Conservation (phyloP, 2,888 invertebrate genomes). For the Melinopterus prodromus region DNA sequence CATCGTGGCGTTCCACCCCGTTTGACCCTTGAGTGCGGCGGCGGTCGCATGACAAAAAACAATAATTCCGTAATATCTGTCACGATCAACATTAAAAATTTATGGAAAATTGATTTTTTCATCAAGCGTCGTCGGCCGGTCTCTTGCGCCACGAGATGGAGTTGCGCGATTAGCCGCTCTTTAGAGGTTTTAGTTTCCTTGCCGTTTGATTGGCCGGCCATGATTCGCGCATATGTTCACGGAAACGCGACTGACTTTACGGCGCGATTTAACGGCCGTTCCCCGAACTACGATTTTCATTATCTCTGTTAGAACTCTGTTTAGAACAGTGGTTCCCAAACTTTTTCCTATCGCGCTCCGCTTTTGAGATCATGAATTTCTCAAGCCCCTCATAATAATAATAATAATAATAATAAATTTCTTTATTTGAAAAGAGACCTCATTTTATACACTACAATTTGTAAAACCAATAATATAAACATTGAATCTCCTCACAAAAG, state of each 20-base stretch:
- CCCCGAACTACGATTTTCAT: conserved; percentile 15
- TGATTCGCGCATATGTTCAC: conserved; percentile 15
- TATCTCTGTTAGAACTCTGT: too few species aligned
- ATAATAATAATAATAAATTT: too few species aligned
- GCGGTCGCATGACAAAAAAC: conserved; percentile 15
- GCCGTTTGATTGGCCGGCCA: conserved; percentile 12
- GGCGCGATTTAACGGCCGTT: conserved; percentile 16
- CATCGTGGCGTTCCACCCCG: conserved; percentile 11
- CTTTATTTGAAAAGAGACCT: too few species aligned
- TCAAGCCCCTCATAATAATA: too few species aligned
- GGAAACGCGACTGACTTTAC: conserved; percentile 7
- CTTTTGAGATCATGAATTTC: too few species aligned
- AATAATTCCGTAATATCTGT: conserved; percentile 42
- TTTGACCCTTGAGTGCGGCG: conserved; percentile 11
- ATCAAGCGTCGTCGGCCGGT: conserved; percentile 42
- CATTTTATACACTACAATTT: too few species aligned
- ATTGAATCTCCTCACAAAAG: too few species aligned
- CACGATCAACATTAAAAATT: conserved; percentile 49
- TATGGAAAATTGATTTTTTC: conserved; percentile 51
- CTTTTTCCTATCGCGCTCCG: too few species aligned
- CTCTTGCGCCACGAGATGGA: conserved; percentile 16
- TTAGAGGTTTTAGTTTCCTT: conserved; percentile 14
- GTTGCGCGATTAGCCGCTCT: conserved; percentile 19
- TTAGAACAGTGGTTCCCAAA: too few species aligned
- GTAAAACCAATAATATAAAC: too few species aligned